phyloP scores from a whole-genome alignment of 2,113 vertebrate genomes.

The Elanus axillaris region DNA sequence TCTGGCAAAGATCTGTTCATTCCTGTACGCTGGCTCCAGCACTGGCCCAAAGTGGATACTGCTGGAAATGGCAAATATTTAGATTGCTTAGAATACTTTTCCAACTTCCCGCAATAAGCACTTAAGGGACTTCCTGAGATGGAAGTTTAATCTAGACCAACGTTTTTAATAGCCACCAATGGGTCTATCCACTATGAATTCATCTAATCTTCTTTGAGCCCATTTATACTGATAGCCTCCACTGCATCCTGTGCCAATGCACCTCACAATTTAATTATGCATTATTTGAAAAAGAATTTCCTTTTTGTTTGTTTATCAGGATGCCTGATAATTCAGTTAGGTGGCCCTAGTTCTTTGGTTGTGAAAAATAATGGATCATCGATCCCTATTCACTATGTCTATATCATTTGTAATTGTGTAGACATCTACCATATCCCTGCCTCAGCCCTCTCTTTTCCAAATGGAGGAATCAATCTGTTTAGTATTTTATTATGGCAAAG shows the following conservation, averaged over 20 bases:
- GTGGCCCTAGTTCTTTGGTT: not conserved
- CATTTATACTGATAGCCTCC: conserved; percentile 34
- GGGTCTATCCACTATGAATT: conserved; percentile 12
- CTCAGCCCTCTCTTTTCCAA: not conserved
- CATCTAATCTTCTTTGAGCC: conserved; percentile 32
- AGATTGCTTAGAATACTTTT: not conserved
- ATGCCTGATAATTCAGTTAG: conserved; percentile 37
- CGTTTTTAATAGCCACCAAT: not conserved
- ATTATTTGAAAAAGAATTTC: conserved; percentile 54
- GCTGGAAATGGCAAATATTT: not conserved
- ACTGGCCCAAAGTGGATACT: not conserved
- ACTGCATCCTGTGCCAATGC: conserved; percentile 13
- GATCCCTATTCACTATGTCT: not conserved
- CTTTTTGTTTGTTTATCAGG: conserved; percentile 57
- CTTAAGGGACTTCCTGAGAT: not conserved
- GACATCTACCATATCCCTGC: not conserved
- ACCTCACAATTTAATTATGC: conserved; percentile 50
- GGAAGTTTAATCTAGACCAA: conserved; percentile 4
- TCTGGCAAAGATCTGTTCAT: not conserved
- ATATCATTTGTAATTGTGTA: not conserved
- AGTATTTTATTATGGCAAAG: not conserved
- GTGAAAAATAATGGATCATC: conserved; percentile 19
- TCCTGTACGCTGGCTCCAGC: not conserved
- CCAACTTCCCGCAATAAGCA: not conserved
- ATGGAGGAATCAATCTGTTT: not conserved